phyloP scores from a whole-genome alignment of 1,140 invertebrate genomes.

The Anoplolepis gracilipes region DNA sequence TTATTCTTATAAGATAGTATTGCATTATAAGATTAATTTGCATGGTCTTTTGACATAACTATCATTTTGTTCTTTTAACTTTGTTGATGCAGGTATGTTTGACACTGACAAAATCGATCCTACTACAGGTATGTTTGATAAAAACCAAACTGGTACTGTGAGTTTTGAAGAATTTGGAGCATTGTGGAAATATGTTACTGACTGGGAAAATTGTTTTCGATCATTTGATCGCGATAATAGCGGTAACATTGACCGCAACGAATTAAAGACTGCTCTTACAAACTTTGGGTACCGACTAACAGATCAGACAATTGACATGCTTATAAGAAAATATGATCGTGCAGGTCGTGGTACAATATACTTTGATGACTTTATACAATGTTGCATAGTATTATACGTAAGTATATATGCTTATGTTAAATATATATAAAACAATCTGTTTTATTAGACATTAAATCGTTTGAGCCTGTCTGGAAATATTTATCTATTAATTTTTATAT shows the following conservation, averaged over 20 bases:
- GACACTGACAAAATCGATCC: constrained; percentile 81
- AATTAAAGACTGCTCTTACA: constrained; percentile 95
- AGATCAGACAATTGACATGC: constrained; percentile 92
- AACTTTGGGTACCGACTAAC: constrained; percentile 97
- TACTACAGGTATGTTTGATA: constrained; percentile 97
- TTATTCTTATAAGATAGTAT: neutral
- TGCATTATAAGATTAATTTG: constrained; percentile 39
- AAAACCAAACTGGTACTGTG: constrained; percentile 94
- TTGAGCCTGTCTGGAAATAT: neutral
- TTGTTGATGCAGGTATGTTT: constrained; percentile 83
- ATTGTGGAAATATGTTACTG: constrained; percentile 99
- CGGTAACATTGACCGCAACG: constrained; percentile 97
- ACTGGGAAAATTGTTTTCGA: constrained; percentile 98
- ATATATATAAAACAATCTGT: neutral
- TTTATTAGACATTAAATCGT: neutral
- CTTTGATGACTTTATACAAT: constrained; percentile 99
- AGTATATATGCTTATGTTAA: constrained; percentile 83
- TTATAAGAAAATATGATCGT: constrained; percentile 97
- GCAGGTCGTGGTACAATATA: constrained; percentile 95
- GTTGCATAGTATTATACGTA: constrained; percentile 96
- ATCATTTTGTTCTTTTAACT: constrained; percentile 70
- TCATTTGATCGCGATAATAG: constrained; percentile 98
- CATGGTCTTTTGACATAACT: constrained; percentile 63
- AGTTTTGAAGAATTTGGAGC: constrained; percentile 98
- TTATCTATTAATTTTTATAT: neutral